phyloP scores from a whole-genome alignment of 1,140 invertebrate genomes.

The Theocolax elegans region DNA sequence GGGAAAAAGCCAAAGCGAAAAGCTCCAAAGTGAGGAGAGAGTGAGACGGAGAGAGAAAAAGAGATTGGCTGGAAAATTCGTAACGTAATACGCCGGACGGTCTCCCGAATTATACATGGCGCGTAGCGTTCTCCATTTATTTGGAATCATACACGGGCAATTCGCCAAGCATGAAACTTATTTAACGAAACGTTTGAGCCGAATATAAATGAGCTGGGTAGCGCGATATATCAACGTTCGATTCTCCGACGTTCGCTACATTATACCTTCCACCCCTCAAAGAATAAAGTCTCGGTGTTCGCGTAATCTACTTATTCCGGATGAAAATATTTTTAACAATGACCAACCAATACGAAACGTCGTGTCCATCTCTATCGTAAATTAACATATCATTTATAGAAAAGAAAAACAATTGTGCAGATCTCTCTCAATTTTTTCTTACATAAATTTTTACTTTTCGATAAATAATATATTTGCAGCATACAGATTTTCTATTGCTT shows the following conservation, averaged over 20 bases:
- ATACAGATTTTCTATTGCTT: too few relatives aligned
- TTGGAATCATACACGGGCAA: neutral
- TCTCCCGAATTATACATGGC: neutral
- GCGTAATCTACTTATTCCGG: neutral
- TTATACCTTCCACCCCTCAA: too few relatives aligned
- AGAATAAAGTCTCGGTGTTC: neutral
- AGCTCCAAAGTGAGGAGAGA: neutral
- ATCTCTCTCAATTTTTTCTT: too few relatives aligned
- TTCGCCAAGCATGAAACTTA: slow-evolving; percentile 14
- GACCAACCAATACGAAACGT: too few relatives aligned
- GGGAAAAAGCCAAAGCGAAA: neutral
- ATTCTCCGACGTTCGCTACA: neutral
- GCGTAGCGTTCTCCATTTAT: neutral
- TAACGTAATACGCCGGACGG: neutral
- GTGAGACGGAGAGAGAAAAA: neutral
- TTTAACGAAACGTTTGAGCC: slow-evolving; percentile 4
- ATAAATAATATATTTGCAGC: too few relatives aligned
- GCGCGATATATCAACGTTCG: slow-evolving; percentile 4
- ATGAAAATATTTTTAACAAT: too few relatives aligned
- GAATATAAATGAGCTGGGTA: slow-evolving; percentile 12
- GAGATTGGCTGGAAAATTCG: neutral
- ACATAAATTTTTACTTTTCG: too few relatives aligned
- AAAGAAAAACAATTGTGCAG: too few relatives aligned
- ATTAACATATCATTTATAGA: too few relatives aligned
- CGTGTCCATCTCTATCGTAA: too few relatives aligned